Evolutionary conservation across 2,113 vertebrate genomes (phyloP), one percentile per base, ranked within the genome.

Genomic region (Ondatra zibethicus): DNA sequence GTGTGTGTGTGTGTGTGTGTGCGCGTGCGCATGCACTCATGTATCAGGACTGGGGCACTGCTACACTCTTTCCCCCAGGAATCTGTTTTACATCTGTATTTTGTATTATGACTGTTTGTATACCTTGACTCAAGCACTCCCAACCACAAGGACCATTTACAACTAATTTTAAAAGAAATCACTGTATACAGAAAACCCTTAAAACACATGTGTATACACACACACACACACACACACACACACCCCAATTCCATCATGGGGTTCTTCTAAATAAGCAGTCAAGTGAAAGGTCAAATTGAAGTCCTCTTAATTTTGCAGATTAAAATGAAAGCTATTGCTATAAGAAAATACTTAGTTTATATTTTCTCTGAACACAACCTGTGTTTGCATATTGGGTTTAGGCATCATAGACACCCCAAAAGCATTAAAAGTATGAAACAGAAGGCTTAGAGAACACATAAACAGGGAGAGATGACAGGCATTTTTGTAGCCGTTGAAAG

Each of bases 401-500:
- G 45, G 16, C 23, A 93, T 68, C 61, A 39, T 33, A 68, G 33
- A 85, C 91, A 50, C 36, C 39, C 3, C 11, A 45, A 96, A 97
- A 92, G 81, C 93, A 13, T 96, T 95, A 89, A 93, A 73, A 21
- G 29, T 36, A 78, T 91, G 0, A 77, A 93, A 42, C 0, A 0
- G 63, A 86, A 92, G 90, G 94, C 70, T 4, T 14, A 58, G 91
- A 90, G 97, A 98, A 92, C 95, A 68, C 52, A 93, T 1, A 89
- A 97, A 96, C 96, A 75, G 8, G 50, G 96, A 96, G 88, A 85
- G 93, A 92, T 97, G 96, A 97, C 98, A 98, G 93, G 72, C 80
- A 88, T 66, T 86, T 97, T 95, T 97, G 85, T 96, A 76, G 97
- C 88, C 47, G 85, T 19, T 3, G 92, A 97, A 97, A 98, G 97